Base-by-base conservation (phyloP, 2,113 vertebrate genomes). In the Labeo rohita region DNA sequence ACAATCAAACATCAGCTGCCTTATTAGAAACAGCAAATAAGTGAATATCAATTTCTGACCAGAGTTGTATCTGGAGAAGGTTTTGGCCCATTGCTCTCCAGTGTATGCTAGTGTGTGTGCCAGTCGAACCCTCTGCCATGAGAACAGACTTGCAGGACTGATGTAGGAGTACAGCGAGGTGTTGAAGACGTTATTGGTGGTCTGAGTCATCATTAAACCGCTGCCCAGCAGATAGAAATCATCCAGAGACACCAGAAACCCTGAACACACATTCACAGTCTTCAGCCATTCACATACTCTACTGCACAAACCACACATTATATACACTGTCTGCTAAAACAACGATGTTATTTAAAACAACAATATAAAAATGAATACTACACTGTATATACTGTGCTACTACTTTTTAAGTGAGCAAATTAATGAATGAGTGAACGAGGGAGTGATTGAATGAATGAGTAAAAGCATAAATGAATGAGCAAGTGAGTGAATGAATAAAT, bases 211-310 rank as follows among this genome's bases (percentile, higher is more conserved):
- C 90, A 97, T 92, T 90, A 98, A 90, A 13, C 96, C 96, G 0
- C 93, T 98, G 92, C 97, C 95, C 85, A 98, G 90, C 87, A 98
- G 96, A 86, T 98, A 98, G 81, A 98, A 98, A 88, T 98, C 97
- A 89, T 98, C 97, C 92, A 98, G 92, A 88, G 97, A 98, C 88
- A 94, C 86, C 86, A 98, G 92, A 90, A 97, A 97, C 16, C 97
- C 97, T 98, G 77, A 9, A 72, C 16, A 91, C 34, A 83, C 49
- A 87, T 4, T 50, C 23, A 70, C 43, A 87, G 28, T 77, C 21
- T 36, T 8, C 11, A 59, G 18, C n/a, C 45, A 70, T 15, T 21
- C 13, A 21, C 3, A 23, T 21, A 8, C 39, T 39, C 39, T 39
- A 39, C 49, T 77, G 21, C 12, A 76, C 2, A 52, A 7, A n/a